Conservation (phyloP, 2,888 invertebrate genomes). For the Drosophila incognita region DNA sequence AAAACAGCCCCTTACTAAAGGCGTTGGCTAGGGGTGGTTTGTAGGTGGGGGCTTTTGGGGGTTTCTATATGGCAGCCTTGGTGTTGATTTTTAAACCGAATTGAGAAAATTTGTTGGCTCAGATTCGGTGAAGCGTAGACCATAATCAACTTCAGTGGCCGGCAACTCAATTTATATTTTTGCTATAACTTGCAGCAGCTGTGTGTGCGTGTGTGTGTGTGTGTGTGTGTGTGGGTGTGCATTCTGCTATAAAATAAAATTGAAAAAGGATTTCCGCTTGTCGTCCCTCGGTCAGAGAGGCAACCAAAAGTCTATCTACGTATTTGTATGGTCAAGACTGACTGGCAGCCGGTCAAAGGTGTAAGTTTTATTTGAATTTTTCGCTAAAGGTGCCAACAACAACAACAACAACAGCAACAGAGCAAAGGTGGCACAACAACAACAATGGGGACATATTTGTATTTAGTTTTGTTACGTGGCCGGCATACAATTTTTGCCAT, state of each 20-base stretch:
- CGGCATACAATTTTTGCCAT: constrained; percentile 55
- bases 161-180: constrained; percentile 81
- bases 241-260: constrained; percentile 69
- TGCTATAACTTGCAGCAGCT: constrained; percentile 69
- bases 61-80: constrained; percentile 24
- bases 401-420: constrained; percentile 24
- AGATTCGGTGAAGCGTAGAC: constrained; percentile 79
- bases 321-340: constrained; percentile 36
- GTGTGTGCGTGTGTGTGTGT: constrained; percentile 26
- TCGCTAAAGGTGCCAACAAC: constrained; percentile 59
- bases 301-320: constrained; percentile 64
- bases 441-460: constrained; percentile 42
- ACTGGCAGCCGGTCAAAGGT: constrained; percentile 60
- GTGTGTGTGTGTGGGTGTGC: constrained; percentile 33
- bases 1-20: constrained; percentile 33
- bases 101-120: constrained; percentile 79
- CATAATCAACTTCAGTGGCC: constrained; percentile 83
- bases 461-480: constrained; percentile 71
- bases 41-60: constrained; percentile 1
- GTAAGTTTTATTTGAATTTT: constrained; percentile 81
- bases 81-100: constrained; percentile 79
- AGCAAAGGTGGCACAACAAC: constrained; percentile 9
- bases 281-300: constrained; percentile 66
- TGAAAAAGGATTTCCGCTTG: constrained; percentile 80
- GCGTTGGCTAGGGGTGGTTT: constrained; percentile 18